Base-by-base conservation (phyloP, 2,888 invertebrate genomes). In the Epicampocera succincta region DNA sequence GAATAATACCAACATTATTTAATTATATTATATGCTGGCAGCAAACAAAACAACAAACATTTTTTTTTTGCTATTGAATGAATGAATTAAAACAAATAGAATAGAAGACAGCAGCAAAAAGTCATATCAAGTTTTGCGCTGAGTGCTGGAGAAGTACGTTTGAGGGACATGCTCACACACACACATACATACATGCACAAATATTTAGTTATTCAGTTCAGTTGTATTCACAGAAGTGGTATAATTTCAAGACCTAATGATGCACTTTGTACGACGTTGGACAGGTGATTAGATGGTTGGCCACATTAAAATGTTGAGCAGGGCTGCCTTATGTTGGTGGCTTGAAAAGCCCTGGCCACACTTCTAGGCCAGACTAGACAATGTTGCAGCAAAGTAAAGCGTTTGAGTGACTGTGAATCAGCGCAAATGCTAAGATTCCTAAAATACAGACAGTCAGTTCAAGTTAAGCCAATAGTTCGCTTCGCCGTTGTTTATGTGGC, bases 1-100 rank as follows among this genome's bases (percentile, higher is more conserved):
- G 54, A 73, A 63, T 81, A 81, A 63, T 63, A 73, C 42, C 71
- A 76, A 73, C 77, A 77, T 81, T 81, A 77, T 63, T 81, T 81
- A 81, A 81, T 81, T 81, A 71, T 69, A 77, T 81, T 77, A 42
- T 56, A 19, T 68, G 44, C 61, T 33, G 21, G 38, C 38, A 72
- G 58, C 72, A 66, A 38, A 60, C 19, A 42, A 46, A 44, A 17
- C 38, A 52, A 54, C 33, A 38, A 44, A 63, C 38, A 63, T 44
- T n/a, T n/a, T n/a, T n/a, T n/a, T n/a, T n/a, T n/a, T n/a, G n/a
- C n/a, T 38, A 65, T 54, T 33, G 21, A 15, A 54, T 25, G 21
- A 11, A 33, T 21, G n/a, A 11, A 50, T 19, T 46, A 56, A 46
- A 56, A n/a, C 11, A 38, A 33, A 33, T 19, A 50, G 12, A 60